A percentile compares a stretch with the other conserved stretches of the same genome.
These are phyloP conservation scores for Mesoclemmys tuberculata DNA, from an alignment of 2,113 vertebrate genomes.

Conservation along the genomic window DNA sequence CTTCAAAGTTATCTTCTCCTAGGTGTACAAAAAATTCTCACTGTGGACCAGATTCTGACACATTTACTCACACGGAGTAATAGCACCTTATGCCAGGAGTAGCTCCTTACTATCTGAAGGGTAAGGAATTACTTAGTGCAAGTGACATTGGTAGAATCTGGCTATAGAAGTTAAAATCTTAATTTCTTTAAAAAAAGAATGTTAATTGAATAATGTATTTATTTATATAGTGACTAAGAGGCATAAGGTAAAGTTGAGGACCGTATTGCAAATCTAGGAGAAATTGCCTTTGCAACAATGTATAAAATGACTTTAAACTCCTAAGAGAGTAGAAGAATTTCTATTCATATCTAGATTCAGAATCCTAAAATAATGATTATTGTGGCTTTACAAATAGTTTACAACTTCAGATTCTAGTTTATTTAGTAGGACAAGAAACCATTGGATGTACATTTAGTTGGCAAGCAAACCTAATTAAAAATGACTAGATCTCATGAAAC, in stretches of 20 bases:
- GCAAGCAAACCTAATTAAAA: not conserved
- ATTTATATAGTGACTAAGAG: not conserved
- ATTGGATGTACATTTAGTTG: not conserved
- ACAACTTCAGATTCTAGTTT: not conserved
- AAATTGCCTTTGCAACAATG: not conserved
- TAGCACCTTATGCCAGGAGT: not conserved
- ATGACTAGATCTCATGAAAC: constrained; percentile 25
- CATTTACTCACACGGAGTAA: not conserved
- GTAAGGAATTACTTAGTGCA: not conserved
- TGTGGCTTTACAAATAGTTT: not conserved
- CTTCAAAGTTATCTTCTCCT: not conserved
- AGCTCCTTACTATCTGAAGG: not conserved
- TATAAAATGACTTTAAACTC: not conserved
- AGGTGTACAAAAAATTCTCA: not conserved
- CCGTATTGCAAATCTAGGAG: not conserved
- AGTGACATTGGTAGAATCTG: not conserved
- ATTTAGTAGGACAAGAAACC: not conserved
- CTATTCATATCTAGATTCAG: not conserved
- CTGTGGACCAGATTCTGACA: not conserved
- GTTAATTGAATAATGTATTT: not conserved
- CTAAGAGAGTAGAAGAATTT: not conserved
- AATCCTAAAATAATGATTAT: not conserved
- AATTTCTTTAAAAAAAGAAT: too few relatives aligned
- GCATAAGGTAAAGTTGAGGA: not conserved
- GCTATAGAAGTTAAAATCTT: not conserved